Conservation (phyloP, 2,797 vertebrate genomes). For the Decapterus maruadsi region DNA sequence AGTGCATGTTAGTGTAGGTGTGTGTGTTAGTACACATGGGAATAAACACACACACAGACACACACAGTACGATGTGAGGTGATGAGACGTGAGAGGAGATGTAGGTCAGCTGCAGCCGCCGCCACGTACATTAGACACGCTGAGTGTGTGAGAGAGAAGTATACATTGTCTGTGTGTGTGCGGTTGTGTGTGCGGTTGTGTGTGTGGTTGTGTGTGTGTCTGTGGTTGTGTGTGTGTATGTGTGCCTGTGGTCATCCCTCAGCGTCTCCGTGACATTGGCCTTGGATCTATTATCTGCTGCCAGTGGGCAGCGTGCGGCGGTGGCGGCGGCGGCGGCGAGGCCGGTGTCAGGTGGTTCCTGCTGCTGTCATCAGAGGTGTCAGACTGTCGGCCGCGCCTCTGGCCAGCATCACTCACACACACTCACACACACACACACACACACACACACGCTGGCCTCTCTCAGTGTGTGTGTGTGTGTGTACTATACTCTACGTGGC, state of each 20-base stretch:
- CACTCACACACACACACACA: conserved; percentile 7
- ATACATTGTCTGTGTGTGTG: not conserved
- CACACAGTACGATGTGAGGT: conserved; percentile 15
- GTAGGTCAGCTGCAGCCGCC: conserved; percentile 24
- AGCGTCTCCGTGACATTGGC: conserved; percentile 63
- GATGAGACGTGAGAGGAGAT: conserved; percentile 24
- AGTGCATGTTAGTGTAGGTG: conserved; percentile 12
- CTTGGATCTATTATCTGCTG: conserved; percentile 60
- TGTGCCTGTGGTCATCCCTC: conserved; percentile 56
- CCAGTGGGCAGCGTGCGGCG: conserved; percentile 62
- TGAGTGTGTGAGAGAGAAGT: not conserved
- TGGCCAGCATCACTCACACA: conserved; percentile 60
- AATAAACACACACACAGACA: not conserved
- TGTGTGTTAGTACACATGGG: not conserved
- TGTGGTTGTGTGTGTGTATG: not conserved
- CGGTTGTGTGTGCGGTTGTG: conserved; percentile 5
- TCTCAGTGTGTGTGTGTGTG: not conserved
- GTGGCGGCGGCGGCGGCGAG: too few species aligned
- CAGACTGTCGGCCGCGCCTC: conserved; percentile 66
- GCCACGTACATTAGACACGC: conserved; percentile 16
- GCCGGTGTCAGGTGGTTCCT: conserved; percentile 75
- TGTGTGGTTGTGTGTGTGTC: not conserved
- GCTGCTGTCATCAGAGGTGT: conserved; percentile 74
- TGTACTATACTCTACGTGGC: conserved; percentile 32
- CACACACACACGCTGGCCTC: conserved; percentile 6